Evolutionary conservation across 2,113 vertebrate genomes (phyloP), one percentile per base, ranked within the genome.

Genomic region (Hyperopisus bebe): DNA sequence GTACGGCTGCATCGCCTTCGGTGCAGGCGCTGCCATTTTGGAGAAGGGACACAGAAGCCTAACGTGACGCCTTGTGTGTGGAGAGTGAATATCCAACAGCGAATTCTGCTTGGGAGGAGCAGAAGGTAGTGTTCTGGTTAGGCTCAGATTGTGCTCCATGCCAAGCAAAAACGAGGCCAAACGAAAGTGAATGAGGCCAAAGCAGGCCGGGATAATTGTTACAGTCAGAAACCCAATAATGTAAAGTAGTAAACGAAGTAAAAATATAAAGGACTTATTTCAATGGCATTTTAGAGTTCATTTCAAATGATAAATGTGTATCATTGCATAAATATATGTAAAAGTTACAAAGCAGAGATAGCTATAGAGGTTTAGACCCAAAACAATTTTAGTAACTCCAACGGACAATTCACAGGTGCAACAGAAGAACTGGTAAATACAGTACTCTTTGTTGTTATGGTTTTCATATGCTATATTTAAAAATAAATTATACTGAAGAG

Each of bases 1-100:
- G 58, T 90, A 46, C 31, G 89, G 87, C 88, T 24, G 47, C 10
- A 46, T 89, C n/a, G 90, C 66, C 27, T 91, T 70, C 89, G 88
- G 90, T 82, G 47, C 3, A 17, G 48, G 74, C 21, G 17, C n/a
- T 27, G 19, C 17, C 13, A 24, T 88, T 83, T 13, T 13, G 35
- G 74, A 84, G 19, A 10, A 21, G 42, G 82, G 17, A 47, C 77
- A 21, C 19, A 3, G 62, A 13, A 13, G 9, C n/a, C 13, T 6
- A 8, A 42, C 35, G 5, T 42, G 74, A 19, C 15, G 17, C 31
- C 15, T 39, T 19, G 35, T 19, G 35, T 42, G 74, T 7, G 17
- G 35, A 42, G 15, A 7, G 74, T 42, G 31, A 19, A 19, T 42
- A 42, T 80, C 15, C 35, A 1, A 2, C 31, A 15, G 11, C 17